Conservation (phyloP, 2,113 vertebrate genomes). For the Lepisosteus osseus region DNA sequence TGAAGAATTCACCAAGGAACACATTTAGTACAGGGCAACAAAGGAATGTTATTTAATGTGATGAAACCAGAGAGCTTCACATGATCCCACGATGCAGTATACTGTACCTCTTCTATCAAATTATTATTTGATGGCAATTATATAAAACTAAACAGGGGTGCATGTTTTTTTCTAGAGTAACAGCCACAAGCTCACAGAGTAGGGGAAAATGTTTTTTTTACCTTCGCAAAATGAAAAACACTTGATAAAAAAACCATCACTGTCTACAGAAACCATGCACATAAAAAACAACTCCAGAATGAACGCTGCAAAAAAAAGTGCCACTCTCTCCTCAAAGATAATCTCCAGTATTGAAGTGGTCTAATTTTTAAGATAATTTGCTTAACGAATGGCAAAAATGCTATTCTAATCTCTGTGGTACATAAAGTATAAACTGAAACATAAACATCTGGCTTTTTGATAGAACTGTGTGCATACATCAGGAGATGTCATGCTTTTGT, state of each 20-base stretch:
- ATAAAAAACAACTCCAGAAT: conserved; percentile 33
- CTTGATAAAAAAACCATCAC: conserved; percentile 12
- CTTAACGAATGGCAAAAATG: conserved; percentile 21
- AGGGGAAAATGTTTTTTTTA: background rate
- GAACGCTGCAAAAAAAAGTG: conserved; percentile 32
- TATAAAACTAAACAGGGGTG: background rate
- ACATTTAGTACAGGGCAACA: conserved; percentile 3
- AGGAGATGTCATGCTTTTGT: background rate
- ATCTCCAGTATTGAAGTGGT: conserved; percentile 38
- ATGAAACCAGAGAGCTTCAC: conserved; percentile 14
- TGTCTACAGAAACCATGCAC: conserved; percentile 42
- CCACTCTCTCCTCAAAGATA: conserved; percentile 30
- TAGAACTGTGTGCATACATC: no score
- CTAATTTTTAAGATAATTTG: conserved; percentile 36
- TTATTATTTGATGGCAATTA: conserved; percentile 9
- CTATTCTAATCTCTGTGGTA: background rate
- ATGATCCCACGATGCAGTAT: conserved; percentile 11
- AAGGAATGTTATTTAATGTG: conserved; percentile 1
- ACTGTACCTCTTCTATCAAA: background rate
- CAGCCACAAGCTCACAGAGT: background rate
- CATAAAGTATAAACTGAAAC: conserved; percentile 30
- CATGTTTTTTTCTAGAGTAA: background rate
- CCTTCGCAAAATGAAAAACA: background rate
- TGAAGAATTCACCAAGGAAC: conserved; percentile 3
- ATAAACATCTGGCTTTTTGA: background rate